Percentiles rank a stretch among this genome's conserved stretches.
Conservation (phyloP, 2,888 invertebrate genomes). For the Cantharis nigra region DNA sequence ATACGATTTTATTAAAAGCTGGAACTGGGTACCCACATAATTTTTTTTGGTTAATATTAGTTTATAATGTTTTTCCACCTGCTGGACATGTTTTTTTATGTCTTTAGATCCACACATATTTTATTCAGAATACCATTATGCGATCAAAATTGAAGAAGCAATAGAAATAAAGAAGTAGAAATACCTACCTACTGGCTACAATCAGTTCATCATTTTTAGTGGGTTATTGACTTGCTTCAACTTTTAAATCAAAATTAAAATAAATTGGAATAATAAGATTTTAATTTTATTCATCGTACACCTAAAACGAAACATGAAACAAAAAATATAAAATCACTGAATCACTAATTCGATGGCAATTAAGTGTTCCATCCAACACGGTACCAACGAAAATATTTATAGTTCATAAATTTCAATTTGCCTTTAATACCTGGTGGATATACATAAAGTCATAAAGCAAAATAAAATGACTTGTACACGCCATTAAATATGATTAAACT, state of each 20-base stretch:
- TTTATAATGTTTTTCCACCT: background rate
- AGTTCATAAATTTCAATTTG: background rate
- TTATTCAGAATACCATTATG: background rate
- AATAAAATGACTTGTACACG: background rate
- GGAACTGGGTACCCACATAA: background rate
- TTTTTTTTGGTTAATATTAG: background rate
- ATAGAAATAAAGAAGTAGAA: background rate
- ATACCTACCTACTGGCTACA: background rate
- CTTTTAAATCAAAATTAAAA: background rate
- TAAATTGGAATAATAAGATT: background rate
- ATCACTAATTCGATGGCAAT: background rate
- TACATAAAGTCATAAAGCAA: background rate
- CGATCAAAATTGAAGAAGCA: background rate
- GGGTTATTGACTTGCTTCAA: background rate
- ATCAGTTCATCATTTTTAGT: background rate
- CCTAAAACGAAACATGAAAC: background rate
- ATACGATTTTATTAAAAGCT: background rate
- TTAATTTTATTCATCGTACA: background rate
- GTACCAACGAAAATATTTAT: background rate
- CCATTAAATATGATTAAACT: slow-evolving; percentile 2
- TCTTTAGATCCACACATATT: background rate
- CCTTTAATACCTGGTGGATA: background rate
- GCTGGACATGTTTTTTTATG: background rate
- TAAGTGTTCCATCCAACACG: background rate
- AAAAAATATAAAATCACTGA: background rate